These are phyloP conservation scores for Tupaia tana DNA, from an alignment of 2,113 vertebrate species.

Conservation along the genomic window DNA sequence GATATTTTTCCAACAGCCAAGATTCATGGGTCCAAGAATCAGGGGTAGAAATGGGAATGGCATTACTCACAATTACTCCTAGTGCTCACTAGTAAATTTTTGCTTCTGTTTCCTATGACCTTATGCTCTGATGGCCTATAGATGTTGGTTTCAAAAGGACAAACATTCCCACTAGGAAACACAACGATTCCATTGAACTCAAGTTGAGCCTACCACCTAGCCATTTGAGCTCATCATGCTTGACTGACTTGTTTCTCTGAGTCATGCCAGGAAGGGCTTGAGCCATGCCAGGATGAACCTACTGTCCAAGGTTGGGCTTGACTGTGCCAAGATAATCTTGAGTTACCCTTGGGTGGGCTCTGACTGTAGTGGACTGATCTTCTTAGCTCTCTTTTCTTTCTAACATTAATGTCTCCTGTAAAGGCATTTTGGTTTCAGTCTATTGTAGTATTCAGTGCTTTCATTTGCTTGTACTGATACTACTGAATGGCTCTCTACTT, in stretches of 20 bases:
- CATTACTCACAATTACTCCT: neutral
- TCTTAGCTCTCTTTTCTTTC: neutral
- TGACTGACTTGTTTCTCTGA: neutral
- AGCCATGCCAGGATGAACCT: neutral
- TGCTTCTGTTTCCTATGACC: neutral
- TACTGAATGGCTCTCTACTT: neutral
- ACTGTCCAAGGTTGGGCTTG: neutral
- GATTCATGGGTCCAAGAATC: neutral
- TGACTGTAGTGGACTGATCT: neutral
- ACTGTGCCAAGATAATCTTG: too few relatives aligned
- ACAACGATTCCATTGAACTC: neutral
- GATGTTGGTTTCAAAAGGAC: neutral
- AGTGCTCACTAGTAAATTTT: neutral
- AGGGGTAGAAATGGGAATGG: neutral
- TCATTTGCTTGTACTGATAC: neutral
- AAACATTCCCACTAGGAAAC: neutral
- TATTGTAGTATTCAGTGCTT: neutral
- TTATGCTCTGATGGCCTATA: neutral
- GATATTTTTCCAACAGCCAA: neutral
- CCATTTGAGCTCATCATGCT: neutral
- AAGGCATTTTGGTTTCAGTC: conserved; percentile 14
- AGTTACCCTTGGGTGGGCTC: neutral
- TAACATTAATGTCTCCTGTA: neutral
- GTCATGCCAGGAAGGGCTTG: neutral
- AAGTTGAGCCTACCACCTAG: neutral